These are phyloP conservation scores for Phocoena sinus DNA, from an alignment of 2,113 vertebrate species.

Conservation along the genomic window DNA sequence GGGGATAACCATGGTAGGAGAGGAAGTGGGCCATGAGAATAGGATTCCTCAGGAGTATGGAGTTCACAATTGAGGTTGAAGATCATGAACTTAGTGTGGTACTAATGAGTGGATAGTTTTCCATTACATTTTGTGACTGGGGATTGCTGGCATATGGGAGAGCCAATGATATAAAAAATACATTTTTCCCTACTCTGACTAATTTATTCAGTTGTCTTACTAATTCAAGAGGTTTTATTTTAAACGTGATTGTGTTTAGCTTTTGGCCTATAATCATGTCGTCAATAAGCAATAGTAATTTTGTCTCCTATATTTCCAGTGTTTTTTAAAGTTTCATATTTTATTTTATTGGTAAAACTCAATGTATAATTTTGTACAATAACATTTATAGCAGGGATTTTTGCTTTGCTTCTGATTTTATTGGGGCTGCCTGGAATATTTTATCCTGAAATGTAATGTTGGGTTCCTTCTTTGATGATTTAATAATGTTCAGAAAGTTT, in stretches of 20 bases:
- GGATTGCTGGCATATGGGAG: neutral
- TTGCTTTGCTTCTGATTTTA: constrained; percentile 31
- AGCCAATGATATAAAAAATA: neutral
- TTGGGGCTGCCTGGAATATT: neutral
- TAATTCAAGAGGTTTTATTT: neutral
- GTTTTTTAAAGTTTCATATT: neutral
- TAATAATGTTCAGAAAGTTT: constrained; percentile 36
- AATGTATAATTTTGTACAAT: neutral
- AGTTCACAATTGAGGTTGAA: neutral
- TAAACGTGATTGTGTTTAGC: neutral
- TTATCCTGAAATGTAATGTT: neutral
- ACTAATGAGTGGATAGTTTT: neutral
- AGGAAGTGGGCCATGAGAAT: neutral
- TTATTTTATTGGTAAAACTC: constrained; percentile 4
- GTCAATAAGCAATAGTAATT: neutral
- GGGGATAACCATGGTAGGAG: neutral
- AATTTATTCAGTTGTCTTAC: neutral
- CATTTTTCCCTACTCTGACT: neutral
- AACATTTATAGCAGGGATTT: neutral
- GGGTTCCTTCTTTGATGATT: constrained; percentile 49
- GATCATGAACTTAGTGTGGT: neutral
- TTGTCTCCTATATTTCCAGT: neutral
- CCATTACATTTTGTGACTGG: neutral
- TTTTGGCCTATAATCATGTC: neutral
- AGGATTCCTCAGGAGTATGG: neutral